phyloP scores from a whole-genome alignment of 2,888 invertebrate genomes.

The Tenthredo amoena region DNA sequence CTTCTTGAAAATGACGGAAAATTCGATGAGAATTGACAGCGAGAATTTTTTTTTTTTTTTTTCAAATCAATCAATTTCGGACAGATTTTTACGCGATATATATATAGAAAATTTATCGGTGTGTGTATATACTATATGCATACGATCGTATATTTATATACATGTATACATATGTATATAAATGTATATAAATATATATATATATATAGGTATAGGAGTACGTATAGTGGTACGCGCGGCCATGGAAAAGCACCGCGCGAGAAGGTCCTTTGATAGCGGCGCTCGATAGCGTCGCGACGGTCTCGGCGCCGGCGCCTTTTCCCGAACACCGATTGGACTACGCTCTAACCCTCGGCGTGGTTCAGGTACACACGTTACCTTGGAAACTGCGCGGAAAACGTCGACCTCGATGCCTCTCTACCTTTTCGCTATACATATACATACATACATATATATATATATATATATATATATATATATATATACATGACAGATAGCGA shows the following conservation, averaged over 20 bases:
- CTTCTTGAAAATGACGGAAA: no score
- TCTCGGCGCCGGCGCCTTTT: slow-evolving; percentile 72
- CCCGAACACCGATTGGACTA: slow-evolving; percentile 60
- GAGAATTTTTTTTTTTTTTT: no score
- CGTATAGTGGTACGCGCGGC: slow-evolving; percentile 57
- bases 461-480: background rate
- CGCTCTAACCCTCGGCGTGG: slow-evolving; percentile 64
- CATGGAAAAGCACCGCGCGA: slow-evolving; percentile 65
- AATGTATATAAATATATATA: no score
- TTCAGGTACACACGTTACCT: slow-evolving; percentile 73
- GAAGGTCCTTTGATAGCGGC: slow-evolving; percentile 72
- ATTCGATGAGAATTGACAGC: no score
- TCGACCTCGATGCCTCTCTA: slow-evolving; percentile 57
- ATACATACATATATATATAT: background rate
- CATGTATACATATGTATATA: no score
- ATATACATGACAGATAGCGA: background rate
- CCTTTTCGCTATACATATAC: background rate
- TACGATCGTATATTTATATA: no score
- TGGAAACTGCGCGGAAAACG: slow-evolving; percentile 70
- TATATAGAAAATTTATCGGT: no score
- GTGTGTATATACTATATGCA: no score
- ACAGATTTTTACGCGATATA: no score
- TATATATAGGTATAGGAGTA: no score
- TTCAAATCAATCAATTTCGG: no score
- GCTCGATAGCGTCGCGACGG: slow-evolving; percentile 71